Evolutionary conservation across 2,888 invertebrate genomes (phyloP), one percentile per base, ranked within the genome.

Genomic region (Drosophila stalkeri): DNA sequence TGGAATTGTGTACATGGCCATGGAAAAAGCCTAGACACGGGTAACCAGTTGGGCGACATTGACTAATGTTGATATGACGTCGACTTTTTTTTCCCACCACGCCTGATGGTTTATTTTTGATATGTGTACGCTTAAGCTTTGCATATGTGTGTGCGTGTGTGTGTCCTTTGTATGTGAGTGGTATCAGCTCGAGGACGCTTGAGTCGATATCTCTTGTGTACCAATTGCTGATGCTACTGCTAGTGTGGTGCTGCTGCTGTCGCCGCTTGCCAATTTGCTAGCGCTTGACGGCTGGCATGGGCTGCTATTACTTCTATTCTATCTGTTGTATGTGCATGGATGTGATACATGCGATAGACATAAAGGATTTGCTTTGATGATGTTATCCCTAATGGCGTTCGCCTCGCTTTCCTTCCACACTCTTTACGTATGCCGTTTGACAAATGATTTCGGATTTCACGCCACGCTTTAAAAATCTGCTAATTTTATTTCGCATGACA

Each of bases 281-380:
- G 27, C 65, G 64, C 68, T 69, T 76, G 86, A 88, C 86, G 76
- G 77, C 70, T 56, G 49, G 75, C 60, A 56, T 75, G 63, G 80
- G 63, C 41, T 80, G 68, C 33, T 60, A 64, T 68, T 60, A 46
- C 71, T 43, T 75, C 59, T 56, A 47, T 56, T 60, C 56, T 75
- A 64, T 64, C 27, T 80, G 57, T 14, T 55, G 62, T 31, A n/a
- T 49, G 49, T 31, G 31, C 37, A 23, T 54, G 56, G 79, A 69
- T 70, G 72, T 82, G 86, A 68, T 80, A 81, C 82, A 78, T 73
- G 49, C 60, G 57, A 62, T 74, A 69, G 66, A 77, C 75, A 81
- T 87, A 89, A 90, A 86, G 89, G 86, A 89, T 86, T 90, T 86
- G 87, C 86, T 86, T 89, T 90, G 86, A 90, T 84, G 89, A 75